Evolutionary conservation across 2,797 vertebrate species (phyloP).

Genomic region (Halcyon leucocephala): DNA sequence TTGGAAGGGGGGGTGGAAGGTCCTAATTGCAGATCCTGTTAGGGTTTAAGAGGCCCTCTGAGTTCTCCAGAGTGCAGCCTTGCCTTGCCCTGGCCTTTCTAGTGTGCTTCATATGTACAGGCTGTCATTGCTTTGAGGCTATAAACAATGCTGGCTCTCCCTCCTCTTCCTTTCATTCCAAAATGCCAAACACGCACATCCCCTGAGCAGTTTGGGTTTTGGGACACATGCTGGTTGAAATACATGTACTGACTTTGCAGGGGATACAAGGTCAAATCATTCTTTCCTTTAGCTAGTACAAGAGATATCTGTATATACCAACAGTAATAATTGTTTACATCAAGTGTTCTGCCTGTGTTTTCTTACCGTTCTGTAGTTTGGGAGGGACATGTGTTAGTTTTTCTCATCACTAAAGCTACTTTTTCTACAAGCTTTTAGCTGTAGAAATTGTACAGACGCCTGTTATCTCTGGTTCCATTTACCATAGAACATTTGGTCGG

Average conservation of each 20-base stretch:
- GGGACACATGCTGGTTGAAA: not conserved
- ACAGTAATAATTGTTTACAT: not conserved
- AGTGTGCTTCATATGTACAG: not conserved
- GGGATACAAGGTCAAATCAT: not conserved
- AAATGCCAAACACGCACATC: not conserved
- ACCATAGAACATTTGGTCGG: not conserved
- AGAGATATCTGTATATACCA: rapidly evolving
- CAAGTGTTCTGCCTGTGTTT: not conserved
- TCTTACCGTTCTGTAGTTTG: not conserved
- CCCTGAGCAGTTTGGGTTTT: not conserved
- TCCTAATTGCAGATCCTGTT: not conserved
- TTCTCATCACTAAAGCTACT: not conserved
- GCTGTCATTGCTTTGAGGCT: not conserved
- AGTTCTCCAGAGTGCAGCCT: not conserved
- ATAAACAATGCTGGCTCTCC: not conserved
- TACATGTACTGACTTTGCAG: not conserved
- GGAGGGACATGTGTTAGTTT: not conserved
- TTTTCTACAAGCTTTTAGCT: not conserved
- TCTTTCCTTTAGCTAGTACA: not conserved
- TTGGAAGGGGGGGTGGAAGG: not conserved
- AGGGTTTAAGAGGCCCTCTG: not conserved
- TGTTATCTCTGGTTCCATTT: not conserved
- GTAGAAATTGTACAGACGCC: not conserved
- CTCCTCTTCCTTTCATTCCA: not conserved
- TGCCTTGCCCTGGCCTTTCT: not conserved